Evolutionary conservation across 2,888 invertebrate genomes (phyloP).

Genomic region (Eilema griseolum): DNA sequence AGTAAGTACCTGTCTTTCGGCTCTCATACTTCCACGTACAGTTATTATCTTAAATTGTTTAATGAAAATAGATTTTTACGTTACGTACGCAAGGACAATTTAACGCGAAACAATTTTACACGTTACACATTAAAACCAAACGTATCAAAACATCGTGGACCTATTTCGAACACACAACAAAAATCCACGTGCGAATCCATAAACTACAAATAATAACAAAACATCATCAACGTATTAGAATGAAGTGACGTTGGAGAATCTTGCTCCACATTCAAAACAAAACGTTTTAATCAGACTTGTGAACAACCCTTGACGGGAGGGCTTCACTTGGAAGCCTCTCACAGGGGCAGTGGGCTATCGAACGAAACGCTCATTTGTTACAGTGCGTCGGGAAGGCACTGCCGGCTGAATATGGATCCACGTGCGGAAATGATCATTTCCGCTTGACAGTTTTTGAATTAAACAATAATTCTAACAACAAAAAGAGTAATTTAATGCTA

Average conservation of each 20-base stretch:
- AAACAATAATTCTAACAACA: conserved; percentile 45
- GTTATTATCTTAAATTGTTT: background rate
- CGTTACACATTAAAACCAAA: background rate
- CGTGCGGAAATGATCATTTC: conserved; percentile 75
- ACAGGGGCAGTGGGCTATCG: conserved; percentile 87
- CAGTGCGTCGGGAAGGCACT: conserved; percentile 72
- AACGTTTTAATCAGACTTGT: conserved; percentile 58
- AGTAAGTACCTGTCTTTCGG: background rate
- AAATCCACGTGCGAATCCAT: conserved; percentile 41
- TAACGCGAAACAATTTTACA: background rate
- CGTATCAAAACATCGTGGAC: background rate
- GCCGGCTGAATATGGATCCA: conserved; percentile 73
- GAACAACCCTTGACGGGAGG: conserved; percentile 76
- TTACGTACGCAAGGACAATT: background rate
- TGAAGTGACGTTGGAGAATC: conserved; percentile 36
- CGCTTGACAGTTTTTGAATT: conserved; percentile 57
- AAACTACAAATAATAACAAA: conserved; percentile 38
- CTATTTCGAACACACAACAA: conserved; percentile 18
- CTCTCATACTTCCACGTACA: background rate
- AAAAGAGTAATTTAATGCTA: conserved; percentile 7
- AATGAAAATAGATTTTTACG: background rate
- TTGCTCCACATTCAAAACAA: conserved; percentile 53
- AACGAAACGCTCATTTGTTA: conserved; percentile 83
- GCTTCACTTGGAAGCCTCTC: conserved; percentile 73
- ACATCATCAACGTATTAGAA: conserved; percentile 38